Base-by-base conservation (phyloP, 1,140 invertebrate genomes). In the Chelonus insularis region DNA sequence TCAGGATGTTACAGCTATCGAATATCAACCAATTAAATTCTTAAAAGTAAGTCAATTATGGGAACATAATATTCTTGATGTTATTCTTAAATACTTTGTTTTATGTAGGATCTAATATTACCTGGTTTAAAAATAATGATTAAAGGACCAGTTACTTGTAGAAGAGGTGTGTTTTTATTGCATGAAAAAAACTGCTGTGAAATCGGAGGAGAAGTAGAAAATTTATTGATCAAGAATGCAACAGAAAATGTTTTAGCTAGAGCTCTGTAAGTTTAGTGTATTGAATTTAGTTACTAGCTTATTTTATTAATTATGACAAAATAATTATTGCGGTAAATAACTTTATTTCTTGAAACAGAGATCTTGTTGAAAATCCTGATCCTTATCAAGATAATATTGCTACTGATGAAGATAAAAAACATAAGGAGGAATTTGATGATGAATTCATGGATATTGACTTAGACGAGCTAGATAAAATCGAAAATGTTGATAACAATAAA, bases 191-290 rank as follows among this genome's bases (percentile, higher is more conserved):
- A 88, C 81, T 83, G 58, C 6, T 52, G 8, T 21, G 71, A 91
- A 43, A 69, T 92, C 1, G 91, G 90, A 1, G 92, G 92, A 14
- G 89, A 92, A 80, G 89, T 93, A 1, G 88, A 90, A 32, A 76
- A 77, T 60, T 65, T 90, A 16, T 66, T 85, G 20, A 80, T 86
- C 23, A 51, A 71, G 14, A 88, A 90, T 79, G 84, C 85, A 6
- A 72, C 81, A 9, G 84, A 87, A 74, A 88, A 87, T 72, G 65
- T 88, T 20, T 71, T 91, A 18, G 83, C 86, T 4, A 78, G 82
- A 77, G 78, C 78, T 41, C 67, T 90, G 83, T 86, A 78, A 80
- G 77, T 72, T 52, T 43, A 52, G 12, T 9, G 1, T 9, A 34
- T 21, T 32, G 18, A 62, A 41, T 57, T 51, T 56, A 29, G 25